These are phyloP conservation scores for Tenualosa ilisha DNA, from an alignment of 2,797 vertebrate species.

Conservation along the genomic window DNA sequence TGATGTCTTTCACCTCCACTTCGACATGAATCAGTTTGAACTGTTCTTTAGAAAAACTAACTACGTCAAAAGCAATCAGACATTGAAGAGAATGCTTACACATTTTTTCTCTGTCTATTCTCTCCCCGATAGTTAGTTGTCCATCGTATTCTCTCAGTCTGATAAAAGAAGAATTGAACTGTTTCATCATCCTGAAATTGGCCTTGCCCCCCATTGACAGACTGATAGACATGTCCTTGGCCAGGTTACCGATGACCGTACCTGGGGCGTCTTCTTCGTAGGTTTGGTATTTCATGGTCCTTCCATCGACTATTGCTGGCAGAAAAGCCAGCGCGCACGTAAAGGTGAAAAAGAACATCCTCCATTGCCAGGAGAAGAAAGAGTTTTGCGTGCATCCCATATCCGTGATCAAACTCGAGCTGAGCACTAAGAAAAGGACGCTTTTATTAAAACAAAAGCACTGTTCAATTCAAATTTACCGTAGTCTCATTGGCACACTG, in stretches of 20 bases:
- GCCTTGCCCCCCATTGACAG: constrained; percentile 71
- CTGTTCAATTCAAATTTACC: constrained; percentile 19
- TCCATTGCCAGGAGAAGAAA: constrained; percentile 57
- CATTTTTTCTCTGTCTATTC: constrained; percentile 88
- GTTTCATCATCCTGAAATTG: constrained; percentile 89
- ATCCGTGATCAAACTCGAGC: constrained; percentile 53
- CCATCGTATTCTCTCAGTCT: constrained; percentile 89
- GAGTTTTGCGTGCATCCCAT: constrained; percentile 53
- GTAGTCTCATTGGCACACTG: constrained; percentile 30
- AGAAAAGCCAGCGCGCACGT: constrained; percentile 54
- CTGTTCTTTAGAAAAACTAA: constrained; percentile 89
- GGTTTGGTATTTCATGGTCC: constrained; percentile 90
- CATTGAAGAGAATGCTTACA: constrained; percentile 85
- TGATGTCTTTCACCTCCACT: constrained; percentile 95
- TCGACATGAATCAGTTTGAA: constrained; percentile 94
- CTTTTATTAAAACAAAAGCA: constrained; percentile 27
- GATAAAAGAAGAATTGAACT: constrained; percentile 90
- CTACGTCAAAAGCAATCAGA: constrained; percentile 90
- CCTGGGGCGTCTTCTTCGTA: constrained; percentile 92
- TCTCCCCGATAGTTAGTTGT: constrained; percentile 87
- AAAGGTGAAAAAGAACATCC: constrained; percentile 61
- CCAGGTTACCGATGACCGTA: constrained; percentile 92
- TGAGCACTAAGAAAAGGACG: constrained; percentile 39
- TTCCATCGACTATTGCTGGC: constrained; percentile 66
- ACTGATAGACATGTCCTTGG: constrained; percentile 84